These are phyloP conservation scores for Clangula hyemalis DNA, from an alignment of 2,797 vertebrate species.

Conservation along the genomic window DNA sequence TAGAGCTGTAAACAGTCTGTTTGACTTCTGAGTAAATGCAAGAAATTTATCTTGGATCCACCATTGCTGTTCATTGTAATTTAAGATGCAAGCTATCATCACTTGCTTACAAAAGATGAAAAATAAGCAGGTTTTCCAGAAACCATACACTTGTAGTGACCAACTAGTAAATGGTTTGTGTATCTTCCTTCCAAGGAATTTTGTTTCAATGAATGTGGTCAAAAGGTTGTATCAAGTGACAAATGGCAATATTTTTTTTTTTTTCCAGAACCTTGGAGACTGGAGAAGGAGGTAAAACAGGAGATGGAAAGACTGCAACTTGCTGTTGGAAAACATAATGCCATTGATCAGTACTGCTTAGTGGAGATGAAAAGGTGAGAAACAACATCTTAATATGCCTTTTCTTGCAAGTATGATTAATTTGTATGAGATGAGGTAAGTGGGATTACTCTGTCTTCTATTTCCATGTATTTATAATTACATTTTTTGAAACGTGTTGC, in stretches of 20 bases:
- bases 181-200: not conserved
- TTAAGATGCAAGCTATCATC: not conserved
- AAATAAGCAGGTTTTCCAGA: not conserved
- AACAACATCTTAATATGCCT: not conserved
- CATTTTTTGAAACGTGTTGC: not conserved
- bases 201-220: not conserved
- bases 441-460: not conserved
- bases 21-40: not conserved
- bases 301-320: slow-evolving; percentile 61
- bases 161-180: not conserved
- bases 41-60: not conserved
- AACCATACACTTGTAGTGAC: not conserved
- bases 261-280: slow-evolving; percentile 49
- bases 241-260: not conserved
- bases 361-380: slow-evolving; percentile 74
- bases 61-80: not conserved
- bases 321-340: slow-evolving; percentile 68
- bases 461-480: not conserved
- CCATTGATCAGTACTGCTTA: slow-evolving; percentile 76
- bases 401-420: not conserved
- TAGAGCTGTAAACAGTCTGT: not conserved
- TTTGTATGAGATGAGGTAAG: not conserved
- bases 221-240: not conserved
- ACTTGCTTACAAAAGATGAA: not conserved
- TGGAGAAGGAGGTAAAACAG: slow-evolving; percentile 54